A percentile compares a stretch with the other conserved stretches of the same genome.
Evolutionary conservation across 1,140 invertebrate species (phyloP).

Genomic region (Neomicropteryx cornuta): DNA sequence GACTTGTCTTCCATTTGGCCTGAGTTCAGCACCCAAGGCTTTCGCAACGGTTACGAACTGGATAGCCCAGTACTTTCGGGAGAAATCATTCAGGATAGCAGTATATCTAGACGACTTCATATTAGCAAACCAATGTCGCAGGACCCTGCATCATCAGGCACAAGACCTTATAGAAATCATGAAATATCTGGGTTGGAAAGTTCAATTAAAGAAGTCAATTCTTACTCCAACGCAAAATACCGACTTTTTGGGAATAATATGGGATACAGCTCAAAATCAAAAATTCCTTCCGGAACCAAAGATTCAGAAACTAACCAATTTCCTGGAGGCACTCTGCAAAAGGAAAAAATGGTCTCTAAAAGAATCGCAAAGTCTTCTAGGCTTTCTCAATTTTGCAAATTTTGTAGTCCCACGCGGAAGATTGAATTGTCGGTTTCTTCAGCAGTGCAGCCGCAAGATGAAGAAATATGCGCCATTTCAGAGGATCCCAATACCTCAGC

Average conservation of each 20-base stretch:
- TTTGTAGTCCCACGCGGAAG: constrained; percentile 39
- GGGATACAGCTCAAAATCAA: constrained; percentile 10
- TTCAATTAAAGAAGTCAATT: constrained; percentile 10
- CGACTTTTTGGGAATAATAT: constrained; percentile 11
- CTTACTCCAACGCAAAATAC: constrained; percentile 10
- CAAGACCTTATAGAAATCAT: constrained; percentile 6
- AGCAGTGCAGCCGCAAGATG: constrained; percentile 2
- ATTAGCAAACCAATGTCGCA: constrained; percentile 3
- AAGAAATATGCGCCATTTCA: not conserved
- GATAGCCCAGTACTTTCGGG: constrained; percentile 9
- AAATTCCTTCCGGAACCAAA: not conserved
- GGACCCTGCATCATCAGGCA: constrained; percentile 4
- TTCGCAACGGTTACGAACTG: constrained; percentile 11
- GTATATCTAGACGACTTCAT: constrained; percentile 10
- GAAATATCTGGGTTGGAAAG: constrained; percentile 12
- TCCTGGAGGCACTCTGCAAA: not conserved
- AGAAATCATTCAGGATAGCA: constrained; percentile 12
- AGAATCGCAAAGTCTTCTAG: constrained; percentile 1
- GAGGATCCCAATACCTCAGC: not conserved
- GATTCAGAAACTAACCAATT: not conserved
- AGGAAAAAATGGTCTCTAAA: not conserved
- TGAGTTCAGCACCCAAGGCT: constrained; percentile 7
- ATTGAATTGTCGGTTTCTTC: constrained; percentile 7
- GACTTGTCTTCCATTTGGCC: constrained; percentile 15
- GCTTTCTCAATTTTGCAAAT: constrained; percentile 28